Evolutionary conservation across 1,140 invertebrate species (phyloP).

Genomic region (Euwallacea fornicatus): DNA sequence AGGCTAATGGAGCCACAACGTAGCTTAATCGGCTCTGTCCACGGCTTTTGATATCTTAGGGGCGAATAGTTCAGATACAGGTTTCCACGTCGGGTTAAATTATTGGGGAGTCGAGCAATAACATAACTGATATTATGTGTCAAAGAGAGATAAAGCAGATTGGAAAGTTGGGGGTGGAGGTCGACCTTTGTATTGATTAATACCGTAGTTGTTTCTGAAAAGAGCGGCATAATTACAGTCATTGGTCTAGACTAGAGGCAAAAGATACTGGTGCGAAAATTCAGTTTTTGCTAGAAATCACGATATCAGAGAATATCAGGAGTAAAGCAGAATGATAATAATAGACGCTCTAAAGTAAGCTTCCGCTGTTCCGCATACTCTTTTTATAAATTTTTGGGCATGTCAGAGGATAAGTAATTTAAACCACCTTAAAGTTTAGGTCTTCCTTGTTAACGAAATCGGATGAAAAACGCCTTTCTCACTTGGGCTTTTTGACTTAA

Average conservation of each 20-base stretch:
- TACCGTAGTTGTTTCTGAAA: no score
- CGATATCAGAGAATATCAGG: slow-evolving; percentile 14
- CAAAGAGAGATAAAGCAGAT: no score
- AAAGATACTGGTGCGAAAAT: not conserved
- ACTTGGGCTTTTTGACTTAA: not conserved
- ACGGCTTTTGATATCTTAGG: slow-evolving; percentile 37
- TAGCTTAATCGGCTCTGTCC: slow-evolving; percentile 37
- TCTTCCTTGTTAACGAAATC: slow-evolving; percentile 13
- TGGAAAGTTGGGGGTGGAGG: no score
- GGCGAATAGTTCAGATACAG: slow-evolving; percentile 19
- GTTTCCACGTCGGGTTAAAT: not conserved
- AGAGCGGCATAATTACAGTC: no score
- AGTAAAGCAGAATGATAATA: slow-evolving; percentile 14
- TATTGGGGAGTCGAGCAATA: not conserved
- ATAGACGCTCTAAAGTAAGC: slow-evolving; percentile 6
- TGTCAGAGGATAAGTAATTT: slow-evolving; percentile 16
- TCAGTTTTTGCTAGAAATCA: slow-evolving; percentile 9
- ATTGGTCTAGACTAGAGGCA: no score
- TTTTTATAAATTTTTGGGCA: slow-evolving; percentile 17
- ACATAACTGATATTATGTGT: slow-evolving; percentile 2
- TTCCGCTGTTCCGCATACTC: slow-evolving; percentile 2
- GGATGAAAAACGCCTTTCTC: not conserved
- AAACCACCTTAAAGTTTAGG: slow-evolving; percentile 16
- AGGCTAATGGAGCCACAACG: slow-evolving; percentile 39
- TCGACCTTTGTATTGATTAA: no score